Evolutionary conservation across 1,140 invertebrate genomes (phyloP).

Genomic region (Drosophila bifasciata): DNA sequence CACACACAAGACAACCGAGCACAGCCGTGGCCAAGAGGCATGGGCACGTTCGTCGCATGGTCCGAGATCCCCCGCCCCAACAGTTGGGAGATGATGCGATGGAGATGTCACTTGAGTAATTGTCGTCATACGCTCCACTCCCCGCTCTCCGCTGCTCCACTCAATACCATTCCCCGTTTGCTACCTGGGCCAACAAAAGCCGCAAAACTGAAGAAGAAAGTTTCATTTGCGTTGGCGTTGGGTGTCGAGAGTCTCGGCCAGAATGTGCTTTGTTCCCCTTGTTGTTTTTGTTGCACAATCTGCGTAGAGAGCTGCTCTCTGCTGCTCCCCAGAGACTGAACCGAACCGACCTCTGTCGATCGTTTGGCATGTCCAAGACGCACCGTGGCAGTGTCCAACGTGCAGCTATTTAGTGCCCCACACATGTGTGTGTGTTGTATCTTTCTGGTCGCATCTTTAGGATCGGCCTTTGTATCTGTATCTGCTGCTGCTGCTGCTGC

Average conservation of each 20-base stretch:
- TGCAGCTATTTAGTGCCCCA: conserved; percentile 73
- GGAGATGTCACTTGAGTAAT: conserved; percentile 83
- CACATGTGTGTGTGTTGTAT: conserved; percentile 2
- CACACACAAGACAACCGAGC: conserved; percentile 2
- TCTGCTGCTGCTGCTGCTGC: conserved; percentile 19
- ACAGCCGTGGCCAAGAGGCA: conserved; percentile 29
- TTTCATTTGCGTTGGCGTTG: conserved; percentile 31
- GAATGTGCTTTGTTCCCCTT: conserved; percentile 1
- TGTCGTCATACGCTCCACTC: conserved; percentile 56
- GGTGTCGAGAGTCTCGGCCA: too few species aligned
- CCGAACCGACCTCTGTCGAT: conserved; percentile 31
- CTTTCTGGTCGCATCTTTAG: too few species aligned
- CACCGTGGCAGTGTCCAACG: conserved; percentile 55
- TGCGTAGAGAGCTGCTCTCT: conserved; percentile 67
- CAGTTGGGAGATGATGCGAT: conserved; percentile 32
- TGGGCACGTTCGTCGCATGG: conserved; percentile 51
- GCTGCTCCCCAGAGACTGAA: conserved; percentile 63
- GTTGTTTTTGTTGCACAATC: conserved; percentile 72
- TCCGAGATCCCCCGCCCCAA: conserved; percentile 40
- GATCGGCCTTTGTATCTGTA: conserved; percentile 37
- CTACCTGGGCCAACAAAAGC: conserved; percentile 47
- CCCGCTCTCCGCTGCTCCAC: not conserved
- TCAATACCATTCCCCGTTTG: conserved; percentile 61
- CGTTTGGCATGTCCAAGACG: conserved; percentile 79
- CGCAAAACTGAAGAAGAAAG: conserved; percentile 47